Conservation (phyloP, 2,888 invertebrate genomes). For the Amphimallon solstitiale region DNA sequence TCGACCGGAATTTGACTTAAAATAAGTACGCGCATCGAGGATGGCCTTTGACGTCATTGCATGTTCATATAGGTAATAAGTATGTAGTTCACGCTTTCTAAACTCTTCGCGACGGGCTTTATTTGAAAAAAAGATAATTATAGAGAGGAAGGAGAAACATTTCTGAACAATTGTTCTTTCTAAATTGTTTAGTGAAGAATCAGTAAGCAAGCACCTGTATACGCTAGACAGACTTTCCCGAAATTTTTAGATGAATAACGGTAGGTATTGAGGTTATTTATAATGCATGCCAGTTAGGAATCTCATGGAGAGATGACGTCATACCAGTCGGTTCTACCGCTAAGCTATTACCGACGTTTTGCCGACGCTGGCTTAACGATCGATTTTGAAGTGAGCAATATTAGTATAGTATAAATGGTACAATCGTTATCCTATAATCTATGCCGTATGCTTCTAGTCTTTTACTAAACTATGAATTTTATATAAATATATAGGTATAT, state of each 20-base stretch:
- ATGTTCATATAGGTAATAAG: slow-evolving; percentile 17
- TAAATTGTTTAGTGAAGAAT: background rate
- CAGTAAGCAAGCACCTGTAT: background rate
- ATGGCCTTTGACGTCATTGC: slow-evolving; percentile 7
- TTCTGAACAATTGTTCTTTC: no score
- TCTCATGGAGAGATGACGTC: slow-evolving; percentile 60
- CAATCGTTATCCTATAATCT: no score
- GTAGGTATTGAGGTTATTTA: slow-evolving; percentile 57
- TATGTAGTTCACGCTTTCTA: slow-evolving; percentile 17
- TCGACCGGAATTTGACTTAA: no score
- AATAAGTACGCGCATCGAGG: no score
- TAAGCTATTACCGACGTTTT: slow-evolving; percentile 56
- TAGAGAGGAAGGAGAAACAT: background rate
- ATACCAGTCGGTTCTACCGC: slow-evolving; percentile 51
- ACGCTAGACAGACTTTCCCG: slow-evolving; percentile 10
- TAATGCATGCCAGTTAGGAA: slow-evolving; percentile 59
- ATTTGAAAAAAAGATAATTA: no score
- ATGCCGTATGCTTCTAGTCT: no score
- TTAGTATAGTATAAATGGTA: no score
- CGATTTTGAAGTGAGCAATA: slow-evolving; percentile 2
- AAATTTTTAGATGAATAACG: slow-evolving; percentile 37
- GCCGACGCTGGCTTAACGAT: slow-evolving; percentile 2
- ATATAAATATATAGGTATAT: no score
- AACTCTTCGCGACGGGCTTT: background rate
- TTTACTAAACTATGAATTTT: no score